Base-by-base conservation (phyloP, 2,888 invertebrate genomes). In the Omphaloscelis lunosa region DNA sequence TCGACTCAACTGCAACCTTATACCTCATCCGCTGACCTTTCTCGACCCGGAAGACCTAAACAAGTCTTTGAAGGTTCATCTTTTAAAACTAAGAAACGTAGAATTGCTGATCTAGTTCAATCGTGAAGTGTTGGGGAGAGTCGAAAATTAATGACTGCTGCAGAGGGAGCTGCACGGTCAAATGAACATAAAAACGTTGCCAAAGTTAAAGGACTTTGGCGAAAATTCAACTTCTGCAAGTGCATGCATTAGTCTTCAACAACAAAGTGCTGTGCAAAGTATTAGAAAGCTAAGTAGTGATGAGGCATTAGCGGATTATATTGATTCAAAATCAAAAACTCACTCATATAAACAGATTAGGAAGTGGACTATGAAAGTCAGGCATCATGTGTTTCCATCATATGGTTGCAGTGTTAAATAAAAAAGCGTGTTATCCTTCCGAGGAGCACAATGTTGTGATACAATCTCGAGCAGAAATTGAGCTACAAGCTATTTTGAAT, bases 11-110 rank as follows among this genome's bases (percentile, higher is more conserved):
- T 23, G 17, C 62, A 62, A 34, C 62, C 62, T 34, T 62, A 23
- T 23, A 0, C 62, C 62, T 62, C 62, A 62, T 62, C 62, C 6
- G 12, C 62, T 23, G 62, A 65, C 6, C 2, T 72, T 72, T 72
- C 12, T 63, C 65, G 8, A 39, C 65, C 27, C 65, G 65, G 51
- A 72, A 65, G 51, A 65, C 51, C 65, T 27, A 65, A 65, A 72
- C 63, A 39, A 48, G 34, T 39, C 0, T 72, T 72, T 4, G 53
- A 72, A 41, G 66, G 53, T 72, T 39, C 66, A 3, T 66, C 53
- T 41, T 63, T 66, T 53, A 72, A 29, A 56, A 56, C 56, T n/a
- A n/a, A 56, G 56, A 56, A 56, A 56, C n/a, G 56, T 56, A 11
- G 56, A 56, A 20, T 53, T 23, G 9, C 8, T 9, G 53, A 53